Evolutionary conservation across 2,888 invertebrate genomes (phyloP), one percentile per base, ranked within the genome.

Genomic region (Drosophila macrothrix): DNA sequence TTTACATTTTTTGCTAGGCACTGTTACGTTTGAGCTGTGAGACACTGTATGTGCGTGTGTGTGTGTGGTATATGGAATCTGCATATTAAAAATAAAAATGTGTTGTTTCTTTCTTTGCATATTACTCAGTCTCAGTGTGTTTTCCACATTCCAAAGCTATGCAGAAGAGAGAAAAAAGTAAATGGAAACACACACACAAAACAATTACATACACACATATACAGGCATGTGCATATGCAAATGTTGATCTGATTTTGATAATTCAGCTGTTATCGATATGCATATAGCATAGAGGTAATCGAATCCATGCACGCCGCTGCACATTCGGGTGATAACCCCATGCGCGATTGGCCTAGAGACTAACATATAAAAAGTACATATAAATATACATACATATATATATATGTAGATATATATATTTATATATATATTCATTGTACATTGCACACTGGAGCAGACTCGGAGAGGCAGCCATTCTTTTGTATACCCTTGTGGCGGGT

Each of bases 51-150:
- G 31, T 69, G 54, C 14, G 10, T 39, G 5, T 53, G 50, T 58
- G 31, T 75, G 19, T 39, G 41, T 29, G 28, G 67, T 73, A 70
- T 67, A 75, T 61, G 67, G 78, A 73, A 82, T 77, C 58, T 82
- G 55, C 28, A 69, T 71, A 69, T 80, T 83, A 84, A 82, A 83
- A 86, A 84, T 87, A 87, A 84, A 80, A 70, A 59, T 60, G 25
- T 52, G 33, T 50, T 53, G 37, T 54, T 56, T 66, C 19, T 55
- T 22, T 59, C 46, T 61, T 66, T 67, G 55, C 54, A 58, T 65
- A 74, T 63, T 29, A 39, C 50, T 64, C 70, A 53, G 53, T 2
- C 33, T 60, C 25, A 9, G 62, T 65, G 62, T 56, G 73, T 60
- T 82, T 73, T 64, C 80, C 74, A 69, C 76, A 86, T 86, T 83